Base-by-base conservation (phyloP, 2,113 vertebrate genomes). In the Fukomys damarensis region DNA sequence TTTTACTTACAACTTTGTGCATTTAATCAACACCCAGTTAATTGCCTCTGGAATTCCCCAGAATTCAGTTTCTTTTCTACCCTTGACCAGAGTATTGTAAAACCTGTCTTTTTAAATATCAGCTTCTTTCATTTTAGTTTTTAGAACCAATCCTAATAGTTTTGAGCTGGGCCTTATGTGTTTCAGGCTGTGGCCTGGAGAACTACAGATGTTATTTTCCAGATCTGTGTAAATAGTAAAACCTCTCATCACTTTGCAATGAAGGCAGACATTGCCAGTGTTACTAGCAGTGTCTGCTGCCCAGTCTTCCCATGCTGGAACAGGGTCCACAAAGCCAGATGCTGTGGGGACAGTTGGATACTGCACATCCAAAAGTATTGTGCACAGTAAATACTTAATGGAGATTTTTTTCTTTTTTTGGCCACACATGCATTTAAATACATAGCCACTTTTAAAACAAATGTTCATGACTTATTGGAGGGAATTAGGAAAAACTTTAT, bases 21-120 rank as follows among this genome's bases (percentile, higher is more conserved):
- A n/a, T 76, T 85, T 35, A 92, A 76, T 84, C 90, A 89, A 63
- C 43, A 66, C 4, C 35, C 80, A 86, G 9, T n/a, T 96, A n/a
- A 56, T 91, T 95, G 41, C 52, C 80, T 93, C 54, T 74, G 61
- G 74, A 17, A 82, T 30, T 80, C 22, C 63, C 22, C 58, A 13
- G 52, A 7, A 59, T 74, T 38, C 8, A 7, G 86, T 26, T 49
- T 19, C 24, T 93, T 63, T 93, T 63, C 52, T 89, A 5, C 35
- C 7, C 30, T 77, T 88, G 38, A 3, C 17, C 0, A n/a, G 68
- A 38, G 0, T 5, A 49, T 58, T 70, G 56, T 91, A 20, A 24
- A 0, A 4, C 24, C 13, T 1, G 54, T 0, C 26, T 76, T 82
- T 97, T 91, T 58, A 80, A 83, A 58, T 72, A 14, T 8, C 61